Percentiles rank a stretch among this genome's conserved stretches.
Conservation (phyloP, 2,888 invertebrate species). For the Panorpa germanica region DNA sequence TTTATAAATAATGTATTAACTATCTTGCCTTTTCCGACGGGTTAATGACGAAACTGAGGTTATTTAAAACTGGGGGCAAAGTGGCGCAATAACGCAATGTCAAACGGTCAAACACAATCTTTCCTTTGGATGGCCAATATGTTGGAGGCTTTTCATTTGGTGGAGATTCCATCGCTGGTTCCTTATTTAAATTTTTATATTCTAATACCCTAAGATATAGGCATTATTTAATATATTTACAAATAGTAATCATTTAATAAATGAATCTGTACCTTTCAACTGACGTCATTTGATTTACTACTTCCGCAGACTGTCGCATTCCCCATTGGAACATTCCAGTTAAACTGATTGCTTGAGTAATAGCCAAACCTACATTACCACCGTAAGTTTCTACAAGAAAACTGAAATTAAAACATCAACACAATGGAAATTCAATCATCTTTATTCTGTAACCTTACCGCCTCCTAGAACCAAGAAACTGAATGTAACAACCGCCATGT, state of each 20-base stretch:
- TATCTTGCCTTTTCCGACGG: slow-evolving; percentile 44
- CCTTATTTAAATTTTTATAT: slow-evolving; percentile 50
- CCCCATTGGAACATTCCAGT: slow-evolving; percentile 68
- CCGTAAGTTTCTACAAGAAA: slow-evolving; percentile 26
- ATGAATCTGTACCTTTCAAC: slow-evolving; percentile 64
- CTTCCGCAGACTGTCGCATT: slow-evolving; percentile 69
- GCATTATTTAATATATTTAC: too few relatives aligned
- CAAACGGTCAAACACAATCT: slow-evolving; percentile 44
- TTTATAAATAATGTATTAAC: too few relatives aligned
- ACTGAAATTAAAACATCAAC: slow-evolving; percentile 5
- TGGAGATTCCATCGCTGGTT: slow-evolving; percentile 31
- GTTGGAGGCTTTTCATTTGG: slow-evolving; percentile 38
- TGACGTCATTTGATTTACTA: slow-evolving; percentile 64
- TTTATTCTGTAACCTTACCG: too few relatives aligned
- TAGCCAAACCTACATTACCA: slow-evolving; percentile 51
- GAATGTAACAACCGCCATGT: slow-evolving; percentile 38
- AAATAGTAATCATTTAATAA: too few relatives aligned
- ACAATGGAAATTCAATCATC: too few relatives aligned
- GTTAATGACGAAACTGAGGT: slow-evolving; percentile 41
- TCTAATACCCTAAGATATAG: slow-evolving; percentile 44
- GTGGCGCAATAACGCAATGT: slow-evolving; percentile 47
- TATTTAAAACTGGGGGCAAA: slow-evolving; percentile 51
- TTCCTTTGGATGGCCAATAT: slow-evolving; percentile 51
- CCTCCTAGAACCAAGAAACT: slow-evolving; percentile 38
- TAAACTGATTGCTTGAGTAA: slow-evolving; percentile 48